A percentile compares a stretch with the other conserved stretches of the same genome.
Evolutionary conservation across 2,888 invertebrate species (phyloP).

Genomic region (Apodemia mormo): DNA sequence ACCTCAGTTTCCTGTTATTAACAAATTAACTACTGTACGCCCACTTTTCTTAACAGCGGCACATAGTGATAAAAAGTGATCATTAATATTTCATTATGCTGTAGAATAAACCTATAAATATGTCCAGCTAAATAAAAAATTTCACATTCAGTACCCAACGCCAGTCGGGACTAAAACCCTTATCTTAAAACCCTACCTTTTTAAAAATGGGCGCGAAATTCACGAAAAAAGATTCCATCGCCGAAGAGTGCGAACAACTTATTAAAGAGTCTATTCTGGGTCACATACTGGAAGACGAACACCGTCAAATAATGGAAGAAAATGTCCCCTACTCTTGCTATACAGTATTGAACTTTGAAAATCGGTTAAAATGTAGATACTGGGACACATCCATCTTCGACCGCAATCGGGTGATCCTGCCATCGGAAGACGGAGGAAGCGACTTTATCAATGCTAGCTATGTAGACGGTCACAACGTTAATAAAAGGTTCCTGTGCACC

Average conservation of each 20-base stretch:
- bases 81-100: no score
- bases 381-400: background rate
- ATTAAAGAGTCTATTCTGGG: background rate
- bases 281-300: slow-evolving; percentile 10
- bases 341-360: background rate
- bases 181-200: background rate
- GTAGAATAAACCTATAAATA: background rate
- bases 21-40: no score
- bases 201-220: background rate
- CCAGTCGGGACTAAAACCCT: slow-evolving; percentile 1
- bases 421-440: slow-evolving; percentile 19
- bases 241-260: background rate
- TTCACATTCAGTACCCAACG: slow-evolving; percentile 2
- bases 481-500: slow-evolving; percentile 25
- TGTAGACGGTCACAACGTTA: slow-evolving; percentile 25
- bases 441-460: slow-evolving; percentile 24
- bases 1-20: no score
- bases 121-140: background rate
- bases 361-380: background rate
- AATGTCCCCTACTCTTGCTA: background rate
- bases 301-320: background rate
- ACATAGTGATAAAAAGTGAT: no score
- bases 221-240: background rate
- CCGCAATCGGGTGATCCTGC: slow-evolving; percentile 10
- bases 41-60: no score